phyloP scores from a whole-genome alignment of 2,113 vertebrate genomes.

The Hylia prasina region DNA sequence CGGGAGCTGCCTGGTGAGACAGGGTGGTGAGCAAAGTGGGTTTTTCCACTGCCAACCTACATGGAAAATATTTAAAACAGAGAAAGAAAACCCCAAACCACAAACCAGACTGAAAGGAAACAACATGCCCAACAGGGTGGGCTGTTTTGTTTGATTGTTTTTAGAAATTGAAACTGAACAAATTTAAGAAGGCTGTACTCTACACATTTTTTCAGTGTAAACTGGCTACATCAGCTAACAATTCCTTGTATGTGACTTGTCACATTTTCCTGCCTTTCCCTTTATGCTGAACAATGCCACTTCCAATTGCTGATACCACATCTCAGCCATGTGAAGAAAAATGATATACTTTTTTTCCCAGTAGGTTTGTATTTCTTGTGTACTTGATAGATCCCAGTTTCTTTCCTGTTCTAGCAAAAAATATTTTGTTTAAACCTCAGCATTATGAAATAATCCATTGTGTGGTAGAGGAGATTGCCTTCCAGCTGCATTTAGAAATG shows the following conservation, averaged over 20 bases:
- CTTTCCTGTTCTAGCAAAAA: not conserved
- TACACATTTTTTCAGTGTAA: not conserved
- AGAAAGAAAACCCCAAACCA: not conserved
- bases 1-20: not conserved
- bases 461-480: rapidly evolving
- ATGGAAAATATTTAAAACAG: slow-evolving; percentile 2
- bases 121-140: not conserved
- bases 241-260: not conserved
- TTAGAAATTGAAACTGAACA: not conserved
- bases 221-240: not conserved
- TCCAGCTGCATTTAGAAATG: not conserved
- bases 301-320: not conserved
- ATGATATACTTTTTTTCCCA: not conserved
- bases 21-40: not conserved
- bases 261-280: not conserved
- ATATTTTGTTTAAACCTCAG: not conserved
- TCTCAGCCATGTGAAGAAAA: not conserved
- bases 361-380: not conserved
- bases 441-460: not conserved
- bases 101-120: slow-evolving; percentile 17
- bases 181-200: not conserved
- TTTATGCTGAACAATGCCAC: not conserved
- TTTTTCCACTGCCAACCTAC: not conserved
- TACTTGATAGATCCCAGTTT: not conserved
- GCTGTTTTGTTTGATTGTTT: not conserved